Base-by-base conservation (phyloP, 2,888 invertebrate species). In the Hyposoter didymator region DNA sequence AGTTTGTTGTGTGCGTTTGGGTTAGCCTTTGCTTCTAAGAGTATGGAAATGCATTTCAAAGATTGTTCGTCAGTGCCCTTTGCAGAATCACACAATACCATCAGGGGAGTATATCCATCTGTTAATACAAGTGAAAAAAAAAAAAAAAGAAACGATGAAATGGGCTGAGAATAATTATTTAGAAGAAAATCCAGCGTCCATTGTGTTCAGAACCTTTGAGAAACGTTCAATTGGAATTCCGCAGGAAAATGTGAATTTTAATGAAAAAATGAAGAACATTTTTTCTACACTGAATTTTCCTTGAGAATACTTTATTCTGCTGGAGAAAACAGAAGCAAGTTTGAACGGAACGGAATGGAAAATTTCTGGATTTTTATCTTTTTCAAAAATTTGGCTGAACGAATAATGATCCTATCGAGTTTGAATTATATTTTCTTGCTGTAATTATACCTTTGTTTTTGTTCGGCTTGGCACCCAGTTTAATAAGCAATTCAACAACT, bases 41-140 rank as follows among this genome's bases (percentile, higher is more conserved):
- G 94, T 75, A 94, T 90, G 62, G 93, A 91, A 32, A 96, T 94
- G 84, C 96, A 95, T 84, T 94, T 93, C 73, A 94, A 93, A 74
- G 95, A 93, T 4, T 92, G 89, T 47, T 93, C 93, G 52, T 93
- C 91, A n/a, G 94, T 94, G 74, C 93, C 92, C 84, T 92, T 94
- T n/a, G 93, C 94, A 85, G 95, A 95, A 88, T 94, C 94, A 89
- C 95, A 96, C n/a, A 95, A 95, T 85, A 95, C 95, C 96, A 96
- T 96, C 75, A 96, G 91, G 35, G 96, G 95, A 55, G 96, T 96
- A 76, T 94, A 94, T n/a, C 95, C 95, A 93, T 96, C 96, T 96
- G 93, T 47, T 39, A 28, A 14, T 43, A 55, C 6, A 47, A 76
- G 14, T n/a, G n/a, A 22, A 66, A 28, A 28, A 66, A 0, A 39